A percentile compares a stretch with the other conserved stretches of the same genome.
These are phyloP conservation scores for Acestrorhynchus altus DNA, from an alignment of 2,797 vertebrate genomes.

Conservation along the genomic window DNA sequence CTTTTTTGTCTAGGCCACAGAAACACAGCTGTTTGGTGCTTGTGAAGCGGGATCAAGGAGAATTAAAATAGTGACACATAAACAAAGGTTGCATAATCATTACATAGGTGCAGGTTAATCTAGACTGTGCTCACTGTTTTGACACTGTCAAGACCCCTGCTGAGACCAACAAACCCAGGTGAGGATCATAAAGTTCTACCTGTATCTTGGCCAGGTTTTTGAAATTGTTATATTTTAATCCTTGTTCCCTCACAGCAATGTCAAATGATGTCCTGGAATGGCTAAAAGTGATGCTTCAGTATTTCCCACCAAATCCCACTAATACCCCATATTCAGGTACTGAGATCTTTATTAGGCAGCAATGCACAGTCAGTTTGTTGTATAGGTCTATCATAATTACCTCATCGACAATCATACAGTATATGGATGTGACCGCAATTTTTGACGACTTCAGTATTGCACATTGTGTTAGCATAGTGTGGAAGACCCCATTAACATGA, in stretches of 20 bases:
- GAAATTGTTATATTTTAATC: not conserved
- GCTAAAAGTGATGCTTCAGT: too few species aligned
- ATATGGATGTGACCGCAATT: too few species aligned
- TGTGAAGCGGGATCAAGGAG: not conserved
- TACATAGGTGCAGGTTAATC: not conserved
- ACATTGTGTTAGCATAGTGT: too few species aligned
- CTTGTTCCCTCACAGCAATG: not conserved
- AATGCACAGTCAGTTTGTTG: too few species aligned
- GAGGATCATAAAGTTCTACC: not conserved
- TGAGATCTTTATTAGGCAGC: too few species aligned
- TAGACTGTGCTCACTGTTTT: not conserved
- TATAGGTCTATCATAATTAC: too few species aligned
- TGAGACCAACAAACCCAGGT: not conserved
- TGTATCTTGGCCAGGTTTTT: not conserved
- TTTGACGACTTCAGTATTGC: too few species aligned
- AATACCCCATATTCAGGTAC: too few species aligned
- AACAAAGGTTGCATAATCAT: not conserved
- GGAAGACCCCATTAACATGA: too few species aligned
- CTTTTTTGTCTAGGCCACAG: conserved; percentile 20
- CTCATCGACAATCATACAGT: too few species aligned
- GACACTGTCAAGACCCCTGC: not conserved
- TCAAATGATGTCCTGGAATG: not conserved
- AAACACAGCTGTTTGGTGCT: not conserved
- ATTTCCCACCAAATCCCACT: too few species aligned
- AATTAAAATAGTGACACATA: conserved; percentile 25